A percentile compares a stretch with the other conserved stretches of the same genome.
Conservation (phyloP, 92 coral and sea anemone species). For the Phenganax marumi region DNA sequence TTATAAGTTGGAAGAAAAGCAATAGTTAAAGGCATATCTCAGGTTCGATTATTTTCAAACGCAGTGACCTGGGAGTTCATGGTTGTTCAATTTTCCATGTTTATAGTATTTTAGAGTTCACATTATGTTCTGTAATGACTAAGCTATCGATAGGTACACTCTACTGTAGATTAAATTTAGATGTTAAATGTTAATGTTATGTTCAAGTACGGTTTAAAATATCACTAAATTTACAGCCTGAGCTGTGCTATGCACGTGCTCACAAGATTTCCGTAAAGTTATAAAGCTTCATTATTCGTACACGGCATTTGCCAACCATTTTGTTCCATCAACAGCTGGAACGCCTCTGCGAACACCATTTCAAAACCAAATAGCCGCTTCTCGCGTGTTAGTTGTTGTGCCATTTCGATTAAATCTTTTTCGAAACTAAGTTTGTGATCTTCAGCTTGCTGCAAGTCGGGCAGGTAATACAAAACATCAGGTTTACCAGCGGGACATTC, state of each 20-base stretch:
- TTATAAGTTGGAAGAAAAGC: too few relatives aligned
- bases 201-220: background rate
- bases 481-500: slow-evolving; percentile 59
- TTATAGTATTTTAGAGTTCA: too few relatives aligned
- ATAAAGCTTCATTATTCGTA: slow-evolving; percentile 1
- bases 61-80: too few relatives aligned
- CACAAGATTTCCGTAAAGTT: slow-evolving; percentile 6
- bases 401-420: slow-evolving; percentile 9
- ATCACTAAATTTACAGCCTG: background rate
- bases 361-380: slow-evolving; percentile 7
- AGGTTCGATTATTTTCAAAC: too few relatives aligned
- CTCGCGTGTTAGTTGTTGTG: background rate
- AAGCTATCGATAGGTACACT: too few relatives aligned
- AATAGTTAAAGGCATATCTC: too few relatives aligned
- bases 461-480: slow-evolving; percentile 55
- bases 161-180: too few relatives aligned
- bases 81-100: too few relatives aligned
- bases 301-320: slow-evolving; percentile 15
- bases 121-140: too few relatives aligned
- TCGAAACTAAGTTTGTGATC: slow-evolving; percentile 11
- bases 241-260: background rate
- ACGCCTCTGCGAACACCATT: background rate
- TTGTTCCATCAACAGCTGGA: background rate
- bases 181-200: too few relatives aligned
- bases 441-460: slow-evolving; percentile 23